phyloP scores from a whole-genome alignment of 37 sponge, comb jelly and placozoan species.

The Mnemiopsis leidyi region DNA sequence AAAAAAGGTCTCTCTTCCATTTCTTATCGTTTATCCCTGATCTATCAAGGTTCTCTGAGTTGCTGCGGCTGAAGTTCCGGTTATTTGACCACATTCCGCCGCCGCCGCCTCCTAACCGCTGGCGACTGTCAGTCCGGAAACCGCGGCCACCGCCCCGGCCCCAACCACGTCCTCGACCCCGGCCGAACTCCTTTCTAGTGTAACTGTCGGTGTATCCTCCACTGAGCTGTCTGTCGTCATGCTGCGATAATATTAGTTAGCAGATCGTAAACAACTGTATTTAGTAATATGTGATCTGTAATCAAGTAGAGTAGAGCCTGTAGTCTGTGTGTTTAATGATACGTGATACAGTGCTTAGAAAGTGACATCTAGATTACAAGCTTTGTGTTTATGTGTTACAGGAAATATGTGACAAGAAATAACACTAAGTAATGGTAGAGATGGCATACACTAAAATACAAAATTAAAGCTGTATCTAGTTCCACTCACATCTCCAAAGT shows the following conservation, averaged over 20 bases:
- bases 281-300: too few species aligned
- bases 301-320: too few species aligned
- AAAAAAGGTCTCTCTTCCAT: conserved; percentile 39
- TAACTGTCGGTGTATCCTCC: conserved; percentile 33
- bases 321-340: too few species aligned
- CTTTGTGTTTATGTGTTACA: too few species aligned
- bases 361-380: too few species aligned
- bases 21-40: conserved; percentile 59
- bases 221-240: conserved; percentile 39
- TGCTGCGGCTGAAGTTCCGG: neutral
- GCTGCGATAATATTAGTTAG: too few species aligned
- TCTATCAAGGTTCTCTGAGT: neutral
- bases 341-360: too few species aligned
- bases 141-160: conserved; percentile 8
- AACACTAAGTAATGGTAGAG: too few species aligned
- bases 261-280: too few species aligned
- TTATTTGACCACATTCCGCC: conserved; percentile 55
- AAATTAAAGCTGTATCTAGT: too few species aligned
- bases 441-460: too few species aligned
- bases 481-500: conserved; percentile 28
- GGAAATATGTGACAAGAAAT: too few species aligned
- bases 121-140: neutral
- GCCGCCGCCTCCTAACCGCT: neutral
- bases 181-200: conserved; percentile 17
- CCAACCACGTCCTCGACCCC: neutral